These are phyloP conservation scores for Aphaenogaster rudis DNA, from an alignment of 1,140 invertebrate species.

Conservation along the genomic window DNA sequence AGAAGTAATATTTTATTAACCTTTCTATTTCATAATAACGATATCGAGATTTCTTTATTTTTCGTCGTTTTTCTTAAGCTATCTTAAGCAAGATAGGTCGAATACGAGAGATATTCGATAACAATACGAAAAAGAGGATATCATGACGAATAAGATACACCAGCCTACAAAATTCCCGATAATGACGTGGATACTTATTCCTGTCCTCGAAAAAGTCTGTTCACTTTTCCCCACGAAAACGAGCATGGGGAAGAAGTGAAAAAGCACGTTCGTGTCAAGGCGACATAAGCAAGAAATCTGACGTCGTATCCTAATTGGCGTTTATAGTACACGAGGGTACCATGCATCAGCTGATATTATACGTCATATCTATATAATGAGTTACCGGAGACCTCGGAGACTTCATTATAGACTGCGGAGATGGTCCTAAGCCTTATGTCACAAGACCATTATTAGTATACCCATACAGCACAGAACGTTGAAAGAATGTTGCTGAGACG, in stretches of 20 bases:
- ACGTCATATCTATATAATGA: constrained; percentile 68
- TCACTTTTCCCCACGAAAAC: neutral
- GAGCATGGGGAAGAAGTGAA: neutral
- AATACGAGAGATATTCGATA: neutral
- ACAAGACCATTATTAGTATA: constrained; percentile 15
- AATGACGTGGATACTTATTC: constrained; percentile 14
- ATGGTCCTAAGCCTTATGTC: neutral
- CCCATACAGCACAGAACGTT: no score
- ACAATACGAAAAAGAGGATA: neutral
- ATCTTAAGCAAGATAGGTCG: neutral
- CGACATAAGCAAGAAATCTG: constrained; percentile 72
- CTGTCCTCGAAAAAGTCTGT: neutral
- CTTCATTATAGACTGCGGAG: constrained; percentile 39
- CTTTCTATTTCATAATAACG: neutral
- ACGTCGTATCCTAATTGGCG: constrained; percentile 75
- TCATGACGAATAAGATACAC: neutral
- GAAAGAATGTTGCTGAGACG: no score
- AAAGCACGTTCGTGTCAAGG: constrained; percentile 2
- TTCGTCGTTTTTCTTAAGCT: neutral
- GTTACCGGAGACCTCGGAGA: constrained; percentile 60
- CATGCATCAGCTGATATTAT: constrained; percentile 62
- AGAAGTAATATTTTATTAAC: neutral
- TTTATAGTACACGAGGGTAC: constrained; percentile 74
- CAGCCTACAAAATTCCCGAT: constrained; percentile 10
- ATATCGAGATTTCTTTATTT: neutral